phyloP scores from a whole-genome alignment of 2,888 invertebrate species.

The Pyralis farinalis region DNA sequence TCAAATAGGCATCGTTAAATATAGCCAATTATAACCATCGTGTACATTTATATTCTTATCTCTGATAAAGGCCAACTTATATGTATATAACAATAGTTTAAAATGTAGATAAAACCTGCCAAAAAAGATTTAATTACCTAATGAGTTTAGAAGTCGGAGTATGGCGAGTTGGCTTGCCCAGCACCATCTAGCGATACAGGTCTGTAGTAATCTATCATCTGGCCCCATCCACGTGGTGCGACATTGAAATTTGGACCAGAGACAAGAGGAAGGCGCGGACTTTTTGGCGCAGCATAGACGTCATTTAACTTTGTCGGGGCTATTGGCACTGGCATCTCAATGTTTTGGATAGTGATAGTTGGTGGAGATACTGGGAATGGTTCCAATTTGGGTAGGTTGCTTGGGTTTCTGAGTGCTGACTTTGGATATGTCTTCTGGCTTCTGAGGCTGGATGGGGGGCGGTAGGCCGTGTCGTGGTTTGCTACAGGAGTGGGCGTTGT shows the following conservation, averaged over 20 bases:
- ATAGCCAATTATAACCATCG: too few relatives aligned
- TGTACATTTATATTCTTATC: too few relatives aligned
- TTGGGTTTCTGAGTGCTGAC: slow-evolving; percentile 61
- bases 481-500: slow-evolving; percentile 68
- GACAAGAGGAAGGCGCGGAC: slow-evolving; percentile 59
- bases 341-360: slow-evolving; percentile 47
- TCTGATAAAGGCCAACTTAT: too few relatives aligned
- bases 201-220: slow-evolving; percentile 84
- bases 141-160: slow-evolving; percentile 74
- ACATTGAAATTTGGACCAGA: slow-evolving; percentile 88
- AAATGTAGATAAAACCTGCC: too few relatives aligned
- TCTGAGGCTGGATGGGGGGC: slow-evolving; percentile 69
- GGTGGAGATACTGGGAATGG: slow-evolving; percentile 69
- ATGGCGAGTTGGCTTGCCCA: slow-evolving; percentile 48
- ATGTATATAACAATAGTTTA: too few relatives aligned
- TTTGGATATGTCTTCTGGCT: slow-evolving; percentile 74
- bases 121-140: too few relatives aligned
- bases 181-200: slow-evolving; percentile 86
- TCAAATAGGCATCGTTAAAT: too few relatives aligned
- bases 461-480: slow-evolving; percentile 73
- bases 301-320: slow-evolving; percentile 73
- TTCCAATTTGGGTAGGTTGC: slow-evolving; percentile 65
- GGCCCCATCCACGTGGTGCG: slow-evolving; percentile 91
- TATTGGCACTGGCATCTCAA: slow-evolving; percentile 59
- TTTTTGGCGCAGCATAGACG: slow-evolving; percentile 68